These are phyloP conservation scores for Oncopeltus fasciatus DNA, from an alignment of 1,140 invertebrate genomes.

Conservation along the genomic window DNA sequence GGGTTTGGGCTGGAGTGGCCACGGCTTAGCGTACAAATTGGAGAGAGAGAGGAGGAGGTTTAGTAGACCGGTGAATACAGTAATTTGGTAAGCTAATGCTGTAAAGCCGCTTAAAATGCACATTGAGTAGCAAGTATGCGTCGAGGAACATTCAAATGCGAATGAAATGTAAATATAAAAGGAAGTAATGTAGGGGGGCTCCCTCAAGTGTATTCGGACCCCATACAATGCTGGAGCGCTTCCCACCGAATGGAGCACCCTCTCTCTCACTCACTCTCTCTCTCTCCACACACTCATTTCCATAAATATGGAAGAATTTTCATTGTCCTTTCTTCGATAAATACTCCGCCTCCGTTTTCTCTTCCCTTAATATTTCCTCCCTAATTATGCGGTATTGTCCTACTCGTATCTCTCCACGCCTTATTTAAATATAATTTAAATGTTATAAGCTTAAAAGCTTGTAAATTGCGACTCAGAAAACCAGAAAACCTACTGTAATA, in stretches of 20 bases:
- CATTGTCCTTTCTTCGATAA: constrained; percentile 4
- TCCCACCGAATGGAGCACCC: neutral
- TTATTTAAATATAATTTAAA: neutral
- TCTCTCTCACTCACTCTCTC: neutral
- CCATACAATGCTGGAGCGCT: neutral
- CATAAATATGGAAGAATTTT: constrained; percentile 8
- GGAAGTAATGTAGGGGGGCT: constrained; percentile 8
- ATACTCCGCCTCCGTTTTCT: neutral
- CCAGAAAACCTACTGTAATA: no score
- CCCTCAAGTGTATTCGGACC: constrained; percentile 1
- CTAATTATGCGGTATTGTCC: neutral
- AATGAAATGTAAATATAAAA: constrained; percentile 14
- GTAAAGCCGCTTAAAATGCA: constrained; percentile 16
- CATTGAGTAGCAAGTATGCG: constrained; percentile 12
- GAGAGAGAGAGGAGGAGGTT: constrained; percentile 1
- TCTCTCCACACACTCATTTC: neutral
- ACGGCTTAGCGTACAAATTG: constrained; percentile 4
- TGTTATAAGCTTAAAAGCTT: neutral
- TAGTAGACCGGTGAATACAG: constrained; percentile 16
- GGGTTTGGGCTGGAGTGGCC: neutral
- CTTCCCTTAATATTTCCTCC: neutral
- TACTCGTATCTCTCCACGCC: neutral
- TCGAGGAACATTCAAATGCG: constrained; percentile 17
- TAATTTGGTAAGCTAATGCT: constrained; percentile 19
- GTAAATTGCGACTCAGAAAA: neutral